Evolutionary conservation across 2,797 vertebrate genomes (phyloP).

Genomic region (Crocodylus rhombifer): DNA sequence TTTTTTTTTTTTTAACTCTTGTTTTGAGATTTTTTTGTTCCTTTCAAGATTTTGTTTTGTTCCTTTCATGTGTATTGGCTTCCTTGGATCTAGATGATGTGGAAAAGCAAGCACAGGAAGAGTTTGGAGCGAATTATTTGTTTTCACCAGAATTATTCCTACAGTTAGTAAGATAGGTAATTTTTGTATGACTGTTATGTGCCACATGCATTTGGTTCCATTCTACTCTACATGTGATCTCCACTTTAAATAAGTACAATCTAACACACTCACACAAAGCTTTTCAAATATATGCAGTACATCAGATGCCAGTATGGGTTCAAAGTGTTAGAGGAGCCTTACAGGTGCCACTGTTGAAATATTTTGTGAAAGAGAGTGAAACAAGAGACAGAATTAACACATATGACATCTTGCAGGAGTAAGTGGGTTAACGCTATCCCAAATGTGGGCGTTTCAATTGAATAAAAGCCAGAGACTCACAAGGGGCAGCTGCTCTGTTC

Average conservation of each 20-base stretch:
- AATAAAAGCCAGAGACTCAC: background rate
- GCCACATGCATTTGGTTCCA: background rate
- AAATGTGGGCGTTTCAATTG: background rate
- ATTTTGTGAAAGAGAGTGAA: background rate
- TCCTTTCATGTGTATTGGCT: slow-evolving; percentile 9
- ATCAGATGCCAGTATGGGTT: background rate
- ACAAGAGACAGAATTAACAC: background rate
- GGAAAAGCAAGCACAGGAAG: slow-evolving; percentile 17
- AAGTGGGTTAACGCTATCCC: accelerated
- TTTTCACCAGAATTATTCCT: background rate
- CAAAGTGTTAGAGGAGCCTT: background rate
- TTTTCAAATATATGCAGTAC: background rate
- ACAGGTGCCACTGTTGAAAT: slow-evolving; percentile 1
- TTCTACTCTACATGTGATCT: background rate
- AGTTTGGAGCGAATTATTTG: slow-evolving; percentile 26
- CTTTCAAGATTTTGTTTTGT: background rate
- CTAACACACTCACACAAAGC: background rate
- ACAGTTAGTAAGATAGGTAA: slow-evolving; percentile 24
- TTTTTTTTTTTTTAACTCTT: background rate
- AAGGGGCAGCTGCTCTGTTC: background rate
- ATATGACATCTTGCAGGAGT: background rate
- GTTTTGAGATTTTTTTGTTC: slow-evolving; percentile 29
- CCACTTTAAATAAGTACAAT: background rate
- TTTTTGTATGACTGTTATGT: slow-evolving; percentile 14
- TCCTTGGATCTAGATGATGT: slow-evolving; percentile 14